Evolutionary conservation across 1,140 invertebrate species (phyloP), one percentile per base, ranked within the genome.

Genomic region (Lepidurus apus): DNA sequence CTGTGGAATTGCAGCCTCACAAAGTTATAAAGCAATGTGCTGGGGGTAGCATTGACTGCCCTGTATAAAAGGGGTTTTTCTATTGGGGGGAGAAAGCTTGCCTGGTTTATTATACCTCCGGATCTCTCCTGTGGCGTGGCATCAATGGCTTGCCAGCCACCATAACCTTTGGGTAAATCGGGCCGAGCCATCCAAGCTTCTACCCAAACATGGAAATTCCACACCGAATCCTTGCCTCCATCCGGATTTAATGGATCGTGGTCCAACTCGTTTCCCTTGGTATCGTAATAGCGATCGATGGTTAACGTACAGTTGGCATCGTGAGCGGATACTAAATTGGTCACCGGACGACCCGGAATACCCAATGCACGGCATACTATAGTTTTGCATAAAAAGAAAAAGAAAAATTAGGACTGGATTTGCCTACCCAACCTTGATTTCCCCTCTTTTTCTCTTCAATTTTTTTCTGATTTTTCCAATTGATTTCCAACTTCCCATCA

Each of bases 161-260:
- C 91, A 83, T 92, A 91, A 24, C 91, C 88, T 81, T 85, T 84
- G 11, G 92, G 91, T 34, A 94, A 85, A 84, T 94, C 93, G 9
- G 91, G 90, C 78, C 93, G 84, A 44, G 88, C 86, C 89, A 93
- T 92, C 93, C 92, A 94, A 74, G 92, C 91, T 79, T 94, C 93
- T 82, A 93, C 93, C 93, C 93, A 94, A 0, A 92, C 91, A 83
- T 94, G 93, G 87, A 93, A 95, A 85, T 93, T 93, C 93, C 91
- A 91, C 82, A 91, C 88, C 75, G 89, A 90, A 82, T 90, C 89
- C 75, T 87, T 86, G n/a, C 83, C 86, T n/a, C 79, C 81, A 2
- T 82, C 80, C 13, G 85, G 85, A 81, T 89, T 89, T 78, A 86
- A 86, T 6, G 88, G 88, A 81, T 89, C 88, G 76, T 83, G 85